Evolutionary conservation across 2,113 vertebrate species (phyloP), one percentile per base, ranked within the genome.

Genomic region (Delphinapterus leucas): DNA sequence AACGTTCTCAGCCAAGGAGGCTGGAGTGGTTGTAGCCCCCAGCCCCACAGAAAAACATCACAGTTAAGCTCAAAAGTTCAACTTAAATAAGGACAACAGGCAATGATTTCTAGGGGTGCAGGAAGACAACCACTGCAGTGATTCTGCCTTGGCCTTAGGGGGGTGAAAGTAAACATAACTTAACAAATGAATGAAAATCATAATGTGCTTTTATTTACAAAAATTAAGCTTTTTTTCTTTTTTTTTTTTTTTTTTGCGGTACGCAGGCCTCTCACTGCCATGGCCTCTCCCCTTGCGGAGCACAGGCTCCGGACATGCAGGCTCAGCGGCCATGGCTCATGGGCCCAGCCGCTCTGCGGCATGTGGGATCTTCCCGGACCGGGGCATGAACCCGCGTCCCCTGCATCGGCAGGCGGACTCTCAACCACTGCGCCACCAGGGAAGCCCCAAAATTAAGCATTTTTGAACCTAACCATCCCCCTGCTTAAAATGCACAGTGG

Each of bases 211-310:
- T 76, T 33, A 61, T 33, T 87, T 77, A 33, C 47, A 68, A 49
- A 49, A 49, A 13, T 49, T 49, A 47, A 47, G 47, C 47, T 49
- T 49, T 49, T 41, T 41, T 41, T 6, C 6, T 41, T 41, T 47
- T 44, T 38, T 38, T 38, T 47, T 44, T 44, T 47, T 11, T 47
- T 47, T 47, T 12, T 47, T 47, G 47, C 44, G 12, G 47, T 13
- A 1, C 12, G 0, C 12, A 0, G 47, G 47, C 47, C 47, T 49
- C 47, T 49, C 47, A 49, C 47, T 49, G 12, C 0, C 13, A 12
- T 13, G 44, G 44, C 44, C 47, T 49, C 47, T 49, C 47, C 47
- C 11, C 2, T 12, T 47, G 47, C 2, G 11, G 11, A 47, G 12
- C 11, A 47, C 47, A 47, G 47, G 12, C 47, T 47, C 47, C 12